phyloP scores from a whole-genome alignment of 1,140 invertebrate species.

The Caenorhabditis latens region DNA sequence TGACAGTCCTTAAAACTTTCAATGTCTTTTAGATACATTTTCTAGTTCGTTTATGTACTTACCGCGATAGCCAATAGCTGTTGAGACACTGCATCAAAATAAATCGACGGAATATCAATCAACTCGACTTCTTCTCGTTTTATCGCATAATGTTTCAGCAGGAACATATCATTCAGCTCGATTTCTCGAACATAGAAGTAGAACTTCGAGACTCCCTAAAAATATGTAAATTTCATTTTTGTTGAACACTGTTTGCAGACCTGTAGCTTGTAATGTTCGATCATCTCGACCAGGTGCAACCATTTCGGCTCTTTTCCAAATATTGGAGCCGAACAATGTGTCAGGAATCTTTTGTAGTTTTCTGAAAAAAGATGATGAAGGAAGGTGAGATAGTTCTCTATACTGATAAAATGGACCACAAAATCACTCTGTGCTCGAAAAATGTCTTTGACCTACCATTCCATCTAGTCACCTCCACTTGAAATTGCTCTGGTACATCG shows the following conservation, averaged over 20 bases:
- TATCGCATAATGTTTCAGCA: not conserved
- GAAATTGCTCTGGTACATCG: constrained; percentile 4
- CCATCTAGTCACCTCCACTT: not conserved
- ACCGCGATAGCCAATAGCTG: constrained; percentile 7
- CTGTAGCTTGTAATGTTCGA: constrained; percentile 28
- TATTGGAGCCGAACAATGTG: constrained; percentile 29
- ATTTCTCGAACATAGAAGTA: constrained; percentile 21
- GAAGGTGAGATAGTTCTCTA: not conserved
- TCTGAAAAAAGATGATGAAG: not conserved
- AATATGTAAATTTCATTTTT: not conserved
- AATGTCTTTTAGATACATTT: not conserved
- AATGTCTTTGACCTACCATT: not conserved
- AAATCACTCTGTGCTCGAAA: no score
- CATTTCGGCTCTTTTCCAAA: constrained; percentile 47
- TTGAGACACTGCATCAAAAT: constrained; percentile 30
- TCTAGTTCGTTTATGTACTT: not conserved
- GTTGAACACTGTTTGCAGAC: not conserved
- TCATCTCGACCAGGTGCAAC: constrained; percentile 19
- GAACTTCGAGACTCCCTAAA: constrained; percentile 15
- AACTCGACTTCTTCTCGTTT: constrained; percentile 11
- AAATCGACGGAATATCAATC: constrained; percentile 8
- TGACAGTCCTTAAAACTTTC: not conserved
- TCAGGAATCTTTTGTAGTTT: not conserved
- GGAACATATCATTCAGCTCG: not conserved
- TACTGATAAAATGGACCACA: no score